Evolutionary conservation across 2,888 invertebrate species (phyloP), one percentile per base, ranked within the genome.

Genomic region (Eupelmus urozonus): DNA sequence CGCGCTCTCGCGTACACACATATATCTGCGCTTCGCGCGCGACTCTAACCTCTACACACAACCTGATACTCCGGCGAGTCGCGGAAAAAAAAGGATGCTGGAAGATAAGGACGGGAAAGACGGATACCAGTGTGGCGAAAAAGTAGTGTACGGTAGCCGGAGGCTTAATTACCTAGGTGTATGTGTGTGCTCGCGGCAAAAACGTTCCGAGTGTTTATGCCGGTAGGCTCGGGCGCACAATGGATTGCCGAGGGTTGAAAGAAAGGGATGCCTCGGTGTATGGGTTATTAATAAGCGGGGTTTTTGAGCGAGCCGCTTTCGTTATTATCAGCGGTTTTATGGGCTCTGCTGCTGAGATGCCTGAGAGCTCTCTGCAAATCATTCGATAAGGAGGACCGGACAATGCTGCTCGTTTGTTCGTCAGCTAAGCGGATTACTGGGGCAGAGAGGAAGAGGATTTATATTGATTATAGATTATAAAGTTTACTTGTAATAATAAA

Each of bases 11-110:
- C 20, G 53, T 45, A 45, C 42, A 27, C 34, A 25, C 53, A 40
- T 70, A 57, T 45, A 40, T 67, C 13, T 57, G 59, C 27, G 34
- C 29, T 20, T 66, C 23, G 45, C 13, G n/a, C n/a, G n/a, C n/a
- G n/a, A n/a, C n/a, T n/a, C n/a, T n/a, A n/a, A n/a, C n/a, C n/a
- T n/a, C n/a, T n/a, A n/a, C n/a, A n/a, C n/a, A 66, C 66, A 59
- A 66, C 55, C 66, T 49, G 57, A 65, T 65, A 57, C 59, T 59
- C 34, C 34, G 34, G 25, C 3, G 59, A 51, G 18, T 2, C 4
- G 51, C 16, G 4, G 25, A n/a, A 45, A 55, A 13, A 55, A 25
- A 55, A 23, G 63, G 13, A 7, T 34, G 3, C 34, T 20, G 11
- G 3, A 34, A 5, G 9, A 34, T 5, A 34, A 11, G 23, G 42